Conservation (phyloP, 2,113 vertebrate species). For the Nothobranchius furzeri region DNA sequence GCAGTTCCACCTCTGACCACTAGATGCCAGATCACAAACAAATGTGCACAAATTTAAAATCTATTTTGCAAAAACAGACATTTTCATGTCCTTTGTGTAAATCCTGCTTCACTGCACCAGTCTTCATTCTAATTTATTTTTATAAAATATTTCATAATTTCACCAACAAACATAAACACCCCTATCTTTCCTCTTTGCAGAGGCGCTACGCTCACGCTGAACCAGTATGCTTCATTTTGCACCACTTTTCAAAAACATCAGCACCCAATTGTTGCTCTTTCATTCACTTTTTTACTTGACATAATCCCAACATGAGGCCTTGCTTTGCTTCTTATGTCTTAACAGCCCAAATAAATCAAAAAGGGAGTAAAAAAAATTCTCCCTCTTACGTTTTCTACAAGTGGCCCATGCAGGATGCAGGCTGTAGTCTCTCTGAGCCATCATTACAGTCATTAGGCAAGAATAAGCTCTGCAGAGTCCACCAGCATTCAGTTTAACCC, state of each 20-base stretch:
- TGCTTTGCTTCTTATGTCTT: slow-evolving; percentile 16
- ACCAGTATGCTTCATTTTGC: background rate
- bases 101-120: background rate
- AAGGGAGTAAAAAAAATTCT: slow-evolving; percentile 24
- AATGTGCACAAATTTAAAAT: background rate
- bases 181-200: background rate
- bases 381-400: slow-evolving; percentile 43
- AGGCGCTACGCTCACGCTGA: background rate
- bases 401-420: slow-evolving; percentile 33
- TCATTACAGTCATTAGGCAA: slow-evolving; percentile 75
- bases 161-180: background rate
- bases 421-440: slow-evolving; percentile 61
- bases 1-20: slow-evolving; percentile 21
- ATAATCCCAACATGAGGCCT: slow-evolving; percentile 14
- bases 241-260: slow-evolving; percentile 1
- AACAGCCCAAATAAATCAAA: slow-evolving; percentile 21
- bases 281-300: slow-evolving; percentile 8
- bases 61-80: background rate
- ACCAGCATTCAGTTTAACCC: slow-evolving; percentile 76
- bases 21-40: slow-evolving; percentile 15
- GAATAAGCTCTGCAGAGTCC: slow-evolving; percentile 76
- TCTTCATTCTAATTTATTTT: background rate
- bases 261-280: slow-evolving; percentile 6
- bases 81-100: background rate
- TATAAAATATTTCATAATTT: no score